Conservation (phyloP, 1,140 invertebrate genomes). For the Pseudomyrmex concolor region DNA sequence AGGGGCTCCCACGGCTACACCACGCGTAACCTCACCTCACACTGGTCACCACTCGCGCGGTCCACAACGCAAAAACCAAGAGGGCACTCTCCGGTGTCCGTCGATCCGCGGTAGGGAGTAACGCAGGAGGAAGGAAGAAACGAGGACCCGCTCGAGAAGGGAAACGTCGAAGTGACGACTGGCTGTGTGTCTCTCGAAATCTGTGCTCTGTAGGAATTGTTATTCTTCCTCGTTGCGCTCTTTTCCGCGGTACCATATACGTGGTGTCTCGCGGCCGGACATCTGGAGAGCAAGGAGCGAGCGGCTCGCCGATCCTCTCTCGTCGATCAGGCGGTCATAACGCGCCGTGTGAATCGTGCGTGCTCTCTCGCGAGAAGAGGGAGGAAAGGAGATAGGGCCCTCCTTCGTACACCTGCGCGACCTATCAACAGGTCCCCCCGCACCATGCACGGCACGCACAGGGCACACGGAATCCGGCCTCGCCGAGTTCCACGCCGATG, state of each 20-base stretch:
- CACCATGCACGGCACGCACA: slow-evolving; percentile 55
- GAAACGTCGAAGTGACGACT: background rate
- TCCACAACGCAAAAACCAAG: slow-evolving; percentile 66
- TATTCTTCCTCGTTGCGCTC: slow-evolving; percentile 6
- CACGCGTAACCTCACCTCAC: slow-evolving; percentile 78
- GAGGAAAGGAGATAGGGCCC: background rate
- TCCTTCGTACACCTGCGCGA: slow-evolving; percentile 49
- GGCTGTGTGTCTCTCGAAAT: slow-evolving; percentile 11
- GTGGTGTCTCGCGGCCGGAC: slow-evolving; percentile 8
- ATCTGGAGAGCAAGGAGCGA: slow-evolving; percentile 17
- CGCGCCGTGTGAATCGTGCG: background rate
- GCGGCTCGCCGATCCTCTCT: background rate
- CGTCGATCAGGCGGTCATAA: slow-evolving; percentile 40
- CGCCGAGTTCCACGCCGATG: slow-evolving; percentile 64
- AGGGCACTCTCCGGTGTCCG: slow-evolving; percentile 44
- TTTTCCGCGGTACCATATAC: slow-evolving; percentile 41
- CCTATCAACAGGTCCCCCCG: slow-evolving; percentile 61
- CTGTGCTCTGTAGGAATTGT: slow-evolving; percentile 1
- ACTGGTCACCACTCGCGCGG: slow-evolving; percentile 68
- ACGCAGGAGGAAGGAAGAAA: too few species aligned
- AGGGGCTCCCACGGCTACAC: slow-evolving; percentile 74
- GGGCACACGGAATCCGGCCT: slow-evolving; percentile 70
- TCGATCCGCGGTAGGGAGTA: background rate
- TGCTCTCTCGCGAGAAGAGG: too few species aligned
- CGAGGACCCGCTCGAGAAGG: background rate